phyloP scores from a whole-genome alignment of 1,140 invertebrate genomes.

The Ips nitidus region DNA sequence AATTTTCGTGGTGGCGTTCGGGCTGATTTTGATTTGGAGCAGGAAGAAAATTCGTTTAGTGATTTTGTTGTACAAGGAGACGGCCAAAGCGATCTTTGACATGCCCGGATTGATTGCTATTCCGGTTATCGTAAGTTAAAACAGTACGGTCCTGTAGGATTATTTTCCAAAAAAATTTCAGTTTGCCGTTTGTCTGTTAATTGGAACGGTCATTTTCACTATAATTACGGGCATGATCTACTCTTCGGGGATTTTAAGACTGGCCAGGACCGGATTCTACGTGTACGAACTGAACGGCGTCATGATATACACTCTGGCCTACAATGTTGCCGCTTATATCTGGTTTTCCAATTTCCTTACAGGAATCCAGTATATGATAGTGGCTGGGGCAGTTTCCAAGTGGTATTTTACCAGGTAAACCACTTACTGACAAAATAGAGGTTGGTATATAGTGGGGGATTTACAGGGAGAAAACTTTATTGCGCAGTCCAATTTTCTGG shows the following conservation, averaged over 20 bases:
- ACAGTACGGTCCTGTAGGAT: constrained; percentile 10
- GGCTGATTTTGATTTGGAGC: constrained; percentile 70
- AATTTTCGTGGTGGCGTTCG: constrained; percentile 62
- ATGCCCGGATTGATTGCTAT: constrained; percentile 73
- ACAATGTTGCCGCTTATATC: constrained; percentile 63
- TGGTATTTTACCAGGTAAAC: constrained; percentile 79
- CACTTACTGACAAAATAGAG: neutral
- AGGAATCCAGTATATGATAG: constrained; percentile 76
- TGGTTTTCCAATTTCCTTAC: constrained; percentile 75
- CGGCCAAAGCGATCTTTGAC: constrained; percentile 68
- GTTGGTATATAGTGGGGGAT: neutral
- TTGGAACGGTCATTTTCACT: no score
- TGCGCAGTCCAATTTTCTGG: constrained; percentile 61
- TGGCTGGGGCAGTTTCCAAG: constrained; percentile 70
- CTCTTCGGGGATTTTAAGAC: neutral
- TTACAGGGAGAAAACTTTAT: constrained; percentile 64
- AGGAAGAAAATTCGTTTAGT: constrained; percentile 62
- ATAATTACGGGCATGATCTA: no score
- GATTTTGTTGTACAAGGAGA: constrained; percentile 71
- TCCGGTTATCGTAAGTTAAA: constrained; percentile 66
- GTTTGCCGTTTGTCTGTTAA: no score
- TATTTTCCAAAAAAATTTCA: neutral
- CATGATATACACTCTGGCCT: constrained; percentile 51
- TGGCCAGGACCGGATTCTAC: constrained; percentile 10
- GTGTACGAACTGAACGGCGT: constrained; percentile 61